These are phyloP conservation scores for Xylocampa areola DNA, from an alignment of 2,888 invertebrate species.

Conservation along the genomic window DNA sequence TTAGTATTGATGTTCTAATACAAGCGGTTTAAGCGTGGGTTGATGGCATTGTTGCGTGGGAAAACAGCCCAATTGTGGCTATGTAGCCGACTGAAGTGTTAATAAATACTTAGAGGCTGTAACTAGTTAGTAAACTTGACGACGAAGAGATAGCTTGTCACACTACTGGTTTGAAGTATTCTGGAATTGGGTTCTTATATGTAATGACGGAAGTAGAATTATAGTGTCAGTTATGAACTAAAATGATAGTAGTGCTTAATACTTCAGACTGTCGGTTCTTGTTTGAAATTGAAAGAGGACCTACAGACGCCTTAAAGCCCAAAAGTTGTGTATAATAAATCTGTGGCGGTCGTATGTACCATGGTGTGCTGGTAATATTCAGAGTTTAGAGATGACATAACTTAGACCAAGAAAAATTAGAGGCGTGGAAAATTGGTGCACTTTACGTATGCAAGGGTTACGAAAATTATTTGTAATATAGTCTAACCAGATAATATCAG, in stretches of 20 bases:
- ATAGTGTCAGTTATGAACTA: not conserved
- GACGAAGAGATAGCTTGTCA: slow-evolving; percentile 12
- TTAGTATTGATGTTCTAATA: slow-evolving; percentile 70
- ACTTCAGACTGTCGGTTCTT: not conserved
- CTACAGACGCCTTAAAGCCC: slow-evolving; percentile 13
- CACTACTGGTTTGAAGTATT: slow-evolving; percentile 9
- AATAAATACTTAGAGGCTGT: slow-evolving; percentile 43
- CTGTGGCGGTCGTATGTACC: slow-evolving; percentile 18
- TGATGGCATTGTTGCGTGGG: slow-evolving; percentile 77
- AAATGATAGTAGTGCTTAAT: not conserved
- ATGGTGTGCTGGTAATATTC: slow-evolving; percentile 21
- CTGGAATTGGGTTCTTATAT: not conserved
- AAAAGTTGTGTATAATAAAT: slow-evolving; percentile 26
- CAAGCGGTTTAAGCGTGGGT: slow-evolving; percentile 71
- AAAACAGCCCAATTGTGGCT: slow-evolving; percentile 78
- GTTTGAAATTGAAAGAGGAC: not conserved
- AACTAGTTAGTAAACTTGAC: slow-evolving; percentile 32
- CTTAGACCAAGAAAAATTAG: slow-evolving; percentile 23
- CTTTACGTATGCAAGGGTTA: not conserved
- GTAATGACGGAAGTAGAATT: not conserved
- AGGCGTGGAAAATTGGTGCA: slow-evolving; percentile 9
- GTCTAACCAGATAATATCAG: not conserved
- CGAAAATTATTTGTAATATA: not conserved
- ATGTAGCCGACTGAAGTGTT: slow-evolving; percentile 60
- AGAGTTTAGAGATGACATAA: slow-evolving; percentile 16